Evolutionary conservation across 2,888 invertebrate species (phyloP).

Genomic region (Sphaerophoria rueppellii): DNA sequence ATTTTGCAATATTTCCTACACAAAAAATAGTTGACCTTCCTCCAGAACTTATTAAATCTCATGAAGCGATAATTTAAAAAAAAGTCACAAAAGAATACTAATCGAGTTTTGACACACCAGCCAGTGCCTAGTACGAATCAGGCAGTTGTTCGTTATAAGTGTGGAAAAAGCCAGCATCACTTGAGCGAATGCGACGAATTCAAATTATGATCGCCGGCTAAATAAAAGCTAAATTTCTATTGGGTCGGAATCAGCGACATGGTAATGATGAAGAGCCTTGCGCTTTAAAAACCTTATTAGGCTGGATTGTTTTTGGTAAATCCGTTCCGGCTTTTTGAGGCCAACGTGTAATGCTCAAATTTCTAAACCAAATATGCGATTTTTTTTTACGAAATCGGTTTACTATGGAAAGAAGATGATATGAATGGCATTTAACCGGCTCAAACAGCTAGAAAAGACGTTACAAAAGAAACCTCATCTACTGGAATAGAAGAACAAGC

Average conservation of each 20-base stretch:
- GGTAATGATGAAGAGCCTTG: conserved; percentile 27
- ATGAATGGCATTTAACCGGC: conserved; percentile 26
- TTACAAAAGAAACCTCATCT: background rate
- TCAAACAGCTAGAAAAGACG: background rate
- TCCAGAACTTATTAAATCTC: background rate
- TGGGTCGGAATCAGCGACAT: conserved; percentile 19
- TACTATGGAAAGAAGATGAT: conserved; percentile 23
- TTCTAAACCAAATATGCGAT: conserved; percentile 6
- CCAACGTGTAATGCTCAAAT: conserved; percentile 16
- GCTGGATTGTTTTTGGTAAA: no score
- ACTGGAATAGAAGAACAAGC: background rate
- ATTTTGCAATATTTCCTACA: background rate
- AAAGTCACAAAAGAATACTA: background rate
- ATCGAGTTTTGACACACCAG: conserved; percentile 14
- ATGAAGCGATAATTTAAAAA: background rate
- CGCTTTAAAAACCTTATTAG: conserved; percentile 34
- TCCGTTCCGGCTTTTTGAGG: background rate
- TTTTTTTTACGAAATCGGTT: conserved; percentile 34
- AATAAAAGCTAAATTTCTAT: background rate
- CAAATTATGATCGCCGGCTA: background rate
- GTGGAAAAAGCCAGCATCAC: background rate
- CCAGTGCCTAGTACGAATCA: background rate
- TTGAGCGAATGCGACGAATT: background rate
- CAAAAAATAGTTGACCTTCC: background rate
- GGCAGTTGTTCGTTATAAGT: background rate